Evolutionary conservation across 2,888 invertebrate species (phyloP), one percentile per base, ranked within the genome.

Genomic region (Lymantria dispar): DNA sequence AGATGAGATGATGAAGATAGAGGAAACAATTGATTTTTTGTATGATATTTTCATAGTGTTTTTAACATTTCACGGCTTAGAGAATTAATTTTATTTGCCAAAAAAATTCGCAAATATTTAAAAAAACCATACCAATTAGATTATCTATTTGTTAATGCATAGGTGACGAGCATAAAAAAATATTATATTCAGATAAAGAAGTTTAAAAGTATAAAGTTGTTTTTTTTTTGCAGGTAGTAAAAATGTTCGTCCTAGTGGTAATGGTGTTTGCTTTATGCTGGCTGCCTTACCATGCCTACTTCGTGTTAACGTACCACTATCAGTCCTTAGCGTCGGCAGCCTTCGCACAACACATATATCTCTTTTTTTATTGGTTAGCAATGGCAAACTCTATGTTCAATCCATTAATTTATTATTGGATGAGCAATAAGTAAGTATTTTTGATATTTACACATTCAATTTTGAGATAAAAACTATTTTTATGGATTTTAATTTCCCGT

Each of bases 331-430:
- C 96, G 50, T 93, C 94, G 8, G 92, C 93, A 2, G 93, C 93
- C 14, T 95, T 96, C 76, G 95, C 96, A 0, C 97, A 97, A 74
- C 96, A 97, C 73, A 93, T 97, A 59, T 97, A 96, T 77, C 87
- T 98, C 45, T 94, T 94, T 37, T 97, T 97, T 85, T 96, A 96
- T 76, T 96, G 96, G 96, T 92, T 98, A 48, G 97, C 97, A 9
- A 98, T 98, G 97, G 95, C 97, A 13, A 97, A 97, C 78, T 95
- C 97, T 0, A 97, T 97, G 96, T 96, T 97, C 59, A 97, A 97
- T 85, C 97, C 97, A 0, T 93, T 97, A 52, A 96, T 98, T 47
- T 97, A 97, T 80, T 97, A 97, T 76, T 96, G 96, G 95, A 97
- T 98, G 97, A 97, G 97, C 79, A 95, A 95, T 61, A 94, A 95